Evolutionary conservation across 2,113 vertebrate genomes (phyloP).

Genomic region (Sinosuthora webbiana): DNA sequence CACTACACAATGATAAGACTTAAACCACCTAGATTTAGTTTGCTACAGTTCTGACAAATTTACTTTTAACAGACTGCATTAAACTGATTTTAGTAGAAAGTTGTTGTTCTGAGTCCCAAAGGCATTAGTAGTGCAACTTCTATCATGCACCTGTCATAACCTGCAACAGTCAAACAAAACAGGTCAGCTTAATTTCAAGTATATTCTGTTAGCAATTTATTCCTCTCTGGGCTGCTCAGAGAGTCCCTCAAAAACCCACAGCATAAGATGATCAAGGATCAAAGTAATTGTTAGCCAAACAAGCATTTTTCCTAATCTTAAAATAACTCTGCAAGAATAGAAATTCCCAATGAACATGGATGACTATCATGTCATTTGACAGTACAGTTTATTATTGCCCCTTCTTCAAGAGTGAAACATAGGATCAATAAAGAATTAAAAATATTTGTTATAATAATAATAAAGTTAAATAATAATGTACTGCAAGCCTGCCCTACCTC

Average conservation of each 20-base stretch:
- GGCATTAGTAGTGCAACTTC: not conserved
- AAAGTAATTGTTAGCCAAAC: not conserved
- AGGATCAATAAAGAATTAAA: not conserved
- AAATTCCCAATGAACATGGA: not conserved
- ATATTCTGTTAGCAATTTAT: not conserved
- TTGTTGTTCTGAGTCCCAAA: not conserved
- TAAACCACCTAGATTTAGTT: not conserved
- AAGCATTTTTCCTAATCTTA: not conserved
- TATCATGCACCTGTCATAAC: not conserved
- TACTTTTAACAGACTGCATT: not conserved
- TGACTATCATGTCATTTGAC: not conserved
- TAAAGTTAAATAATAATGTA: not conserved
- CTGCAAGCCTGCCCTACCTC: not conserved
- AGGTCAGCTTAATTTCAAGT: not conserved
- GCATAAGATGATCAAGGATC: not conserved
- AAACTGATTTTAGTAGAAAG: not conserved
- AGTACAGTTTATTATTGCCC: not conserved
- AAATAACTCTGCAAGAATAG: not conserved
- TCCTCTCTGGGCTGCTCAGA: not conserved
- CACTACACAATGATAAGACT: not conserved
- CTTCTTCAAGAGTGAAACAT: not conserved
- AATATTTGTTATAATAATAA: not conserved
- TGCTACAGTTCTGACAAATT: not conserved
- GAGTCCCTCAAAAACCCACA: not conserved
- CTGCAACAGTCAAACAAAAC: not conserved